Evolutionary conservation across 2,888 invertebrate species (phyloP), one percentile per base, ranked within the genome.

Genomic region (Gonocerus acuteangulatus): DNA sequence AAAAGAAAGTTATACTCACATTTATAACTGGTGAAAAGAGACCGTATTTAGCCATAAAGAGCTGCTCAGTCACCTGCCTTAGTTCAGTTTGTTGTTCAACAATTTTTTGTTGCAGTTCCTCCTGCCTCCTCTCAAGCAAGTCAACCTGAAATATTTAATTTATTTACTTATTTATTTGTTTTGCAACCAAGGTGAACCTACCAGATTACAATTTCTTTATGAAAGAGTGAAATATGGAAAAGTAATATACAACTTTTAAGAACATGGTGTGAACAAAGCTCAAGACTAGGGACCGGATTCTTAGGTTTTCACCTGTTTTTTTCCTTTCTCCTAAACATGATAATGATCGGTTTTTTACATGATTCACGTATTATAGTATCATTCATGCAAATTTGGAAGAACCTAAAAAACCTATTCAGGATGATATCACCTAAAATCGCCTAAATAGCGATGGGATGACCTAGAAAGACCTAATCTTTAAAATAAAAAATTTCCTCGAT

Each of bases 1-100:
- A 27, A 6, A 27, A 6, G 27, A 27, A 27, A 27, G 4, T 4
- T 4, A 7, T 34, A 54, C 72, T 70, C 62, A 74, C 75, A 68
- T 75, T 75, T 13, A 75, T 66, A 45, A 75, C 62, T 1, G 75
- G 74, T 13, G 74, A 79, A 34, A 82, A 69, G 11, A 90, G 79
- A 4, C 89, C 89, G 67, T 89, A 85, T 70, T 87, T 80, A 0
- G 90, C 87, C 73, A 92, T 82, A 49, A 90, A 73, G 58, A 93
- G 76, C 71, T 92, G 91, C 71, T 92, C 90, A n/a, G 90, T 90
- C 1, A 93, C 88, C 67, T 85, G 80, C 45, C 87, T 79, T 67
- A 93, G 74, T 73, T 93, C 91, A 70, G 91, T 90, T 71, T 92
- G 91, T 71, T 92, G 91, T 67, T 87, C 83, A 56, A 86, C 82